Conservation (phyloP, 2,888 invertebrate genomes). For the Octodonta nipae region DNA sequence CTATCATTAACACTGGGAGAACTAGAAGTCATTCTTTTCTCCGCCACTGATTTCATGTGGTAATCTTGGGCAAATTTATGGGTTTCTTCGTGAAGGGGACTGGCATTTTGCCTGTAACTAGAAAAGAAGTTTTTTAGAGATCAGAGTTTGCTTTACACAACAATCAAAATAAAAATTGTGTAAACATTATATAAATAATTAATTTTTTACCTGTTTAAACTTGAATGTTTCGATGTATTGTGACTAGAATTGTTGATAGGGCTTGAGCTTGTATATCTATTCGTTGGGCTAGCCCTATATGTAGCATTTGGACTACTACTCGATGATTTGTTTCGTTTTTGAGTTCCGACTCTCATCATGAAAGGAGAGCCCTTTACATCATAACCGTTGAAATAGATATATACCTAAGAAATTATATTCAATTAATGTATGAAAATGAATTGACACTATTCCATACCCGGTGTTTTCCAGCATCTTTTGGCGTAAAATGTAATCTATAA, state of each 20-base stretch:
- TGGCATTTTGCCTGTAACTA: conserved; percentile 21
- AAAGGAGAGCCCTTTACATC: conserved; percentile 75
- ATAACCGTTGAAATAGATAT: conserved; percentile 87
- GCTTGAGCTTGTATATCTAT: conserved; percentile 24
- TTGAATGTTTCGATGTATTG: conserved; percentile 16
- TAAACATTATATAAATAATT: not conserved
- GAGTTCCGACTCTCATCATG: conserved; percentile 70
- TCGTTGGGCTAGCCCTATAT: conserved; percentile 31
- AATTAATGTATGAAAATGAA: not conserved
- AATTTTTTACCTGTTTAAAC: conserved; percentile 11
- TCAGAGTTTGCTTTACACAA: no score
- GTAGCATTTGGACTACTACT: conserved; percentile 35
- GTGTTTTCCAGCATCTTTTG: conserved; percentile 66
- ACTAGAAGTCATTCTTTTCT: conserved; percentile 25
- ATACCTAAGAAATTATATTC: conserved; percentile 54
- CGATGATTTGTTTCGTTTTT: conserved; percentile 46
- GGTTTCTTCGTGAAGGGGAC: conserved; percentile 25
- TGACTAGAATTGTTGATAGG: conserved; percentile 19
- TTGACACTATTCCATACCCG: conserved; percentile 35
- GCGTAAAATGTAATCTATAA: conserved; percentile 66
- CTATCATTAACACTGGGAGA: conserved; percentile 27
- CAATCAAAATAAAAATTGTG: no score
- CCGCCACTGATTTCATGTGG: conserved; percentile 25
- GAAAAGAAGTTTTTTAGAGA: no score
- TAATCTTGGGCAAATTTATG: conserved; percentile 30